Percentiles rank a stretch among this genome's conserved stretches.
phyloP scores from a whole-genome alignment of 2,797 vertebrate species.

The Myiotriccus ornatus region DNA sequence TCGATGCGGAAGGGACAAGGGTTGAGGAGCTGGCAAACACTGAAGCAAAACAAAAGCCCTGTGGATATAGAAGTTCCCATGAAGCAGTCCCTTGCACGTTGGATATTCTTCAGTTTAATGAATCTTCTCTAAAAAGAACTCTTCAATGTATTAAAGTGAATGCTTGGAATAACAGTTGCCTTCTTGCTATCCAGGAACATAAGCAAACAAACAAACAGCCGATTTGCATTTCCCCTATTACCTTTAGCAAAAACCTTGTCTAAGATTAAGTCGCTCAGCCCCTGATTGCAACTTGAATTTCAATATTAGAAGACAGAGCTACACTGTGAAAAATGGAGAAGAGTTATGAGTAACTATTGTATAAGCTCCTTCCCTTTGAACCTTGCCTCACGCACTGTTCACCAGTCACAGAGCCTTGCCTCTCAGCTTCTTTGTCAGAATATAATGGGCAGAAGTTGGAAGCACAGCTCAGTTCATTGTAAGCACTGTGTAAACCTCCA shows the following conservation, averaged over 20 bases:
- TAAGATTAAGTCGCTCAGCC: neutral
- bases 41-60: neutral
- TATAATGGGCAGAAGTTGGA: slow-evolving; percentile 55
- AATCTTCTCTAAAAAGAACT: slow-evolving; percentile 31
- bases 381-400: slow-evolving; percentile 37
- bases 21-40: neutral
- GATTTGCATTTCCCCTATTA: slow-evolving; percentile 59
- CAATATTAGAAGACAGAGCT: neutral
- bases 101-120: slow-evolving; percentile 57
- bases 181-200: slow-evolving; percentile 57
- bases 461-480: slow-evolving; percentile 34
- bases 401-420: slow-evolving; percentile 32
- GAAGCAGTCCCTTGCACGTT: slow-evolving; percentile 15
- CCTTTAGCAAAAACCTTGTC: slow-evolving; percentile 10
- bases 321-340: neutral
- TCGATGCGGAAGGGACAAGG: neutral
- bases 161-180: slow-evolving; percentile 44
- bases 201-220: slow-evolving; percentile 55
- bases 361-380: slow-evolving; percentile 42
- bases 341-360: slow-evolving; percentile 15
- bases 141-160: slow-evolving; percentile 47
- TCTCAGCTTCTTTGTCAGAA: slow-evolving; percentile 45
- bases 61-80: neutral
- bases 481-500: slow-evolving; percentile 35
- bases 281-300: slow-evolving; percentile 9